Percentiles rank a stretch among this genome's conserved stretches.
Conservation (phyloP, 23 tunicate species). For the Trididemnum clinides region DNA sequence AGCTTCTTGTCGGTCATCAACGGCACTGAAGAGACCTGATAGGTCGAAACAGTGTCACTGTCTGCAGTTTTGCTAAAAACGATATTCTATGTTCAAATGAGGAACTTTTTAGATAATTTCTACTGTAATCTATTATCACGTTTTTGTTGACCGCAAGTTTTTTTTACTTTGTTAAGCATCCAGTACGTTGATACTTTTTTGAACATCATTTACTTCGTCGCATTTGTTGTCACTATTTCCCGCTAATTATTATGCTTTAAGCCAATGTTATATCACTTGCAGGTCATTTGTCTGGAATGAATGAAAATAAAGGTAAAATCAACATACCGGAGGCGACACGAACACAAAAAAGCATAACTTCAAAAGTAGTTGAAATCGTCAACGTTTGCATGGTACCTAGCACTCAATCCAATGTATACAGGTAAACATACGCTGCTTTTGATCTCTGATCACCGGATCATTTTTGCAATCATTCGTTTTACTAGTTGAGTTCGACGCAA, state of each 20-base stretch:
- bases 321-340: background rate
- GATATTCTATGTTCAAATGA: too few relatives aligned
- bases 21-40: too few relatives aligned
- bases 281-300: conserved; percentile 86
- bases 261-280: background rate
- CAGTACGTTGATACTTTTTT: background rate
- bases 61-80: too few relatives aligned
- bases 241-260: background rate
- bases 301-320: conserved; percentile 76
- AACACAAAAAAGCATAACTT: conserved; percentile 15
- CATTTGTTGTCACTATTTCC: background rate
- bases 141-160: background rate
- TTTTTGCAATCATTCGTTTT: too few relatives aligned
- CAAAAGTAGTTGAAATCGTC: conserved; percentile 37
- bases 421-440: too few relatives aligned
- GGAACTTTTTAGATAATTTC: too few relatives aligned
- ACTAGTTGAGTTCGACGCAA: too few relatives aligned
- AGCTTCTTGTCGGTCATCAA: too few relatives aligned
- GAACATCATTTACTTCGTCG: background rate
- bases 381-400: conserved; percentile 84
- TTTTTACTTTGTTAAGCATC: background rate
- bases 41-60: too few relatives aligned
- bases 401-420: conserved; percentile 54
- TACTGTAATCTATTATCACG: too few relatives aligned
- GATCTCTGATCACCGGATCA: too few relatives aligned